A percentile compares a stretch with the other conserved stretches of the same genome.
Conservation (phyloP, 2,888 invertebrate species). For the Sphaerophoria taeniata region DNA sequence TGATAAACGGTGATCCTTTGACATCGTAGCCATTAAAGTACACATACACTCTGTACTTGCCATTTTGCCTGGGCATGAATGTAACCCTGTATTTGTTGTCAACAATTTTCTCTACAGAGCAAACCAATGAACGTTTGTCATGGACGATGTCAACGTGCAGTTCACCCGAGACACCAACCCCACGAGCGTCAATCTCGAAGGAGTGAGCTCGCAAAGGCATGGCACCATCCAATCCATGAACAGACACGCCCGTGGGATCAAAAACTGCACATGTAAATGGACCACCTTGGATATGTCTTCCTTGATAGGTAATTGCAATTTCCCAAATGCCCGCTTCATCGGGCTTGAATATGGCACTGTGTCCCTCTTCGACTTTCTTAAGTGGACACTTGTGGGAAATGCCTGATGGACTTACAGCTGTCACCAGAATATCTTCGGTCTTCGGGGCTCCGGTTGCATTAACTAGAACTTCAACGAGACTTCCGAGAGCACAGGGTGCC, state of each 20-base stretch:
- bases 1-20: conserved; percentile 92
- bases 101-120: conserved; percentile 91
- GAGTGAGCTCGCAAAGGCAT: conserved; percentile 93
- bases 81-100: conserved; percentile 90
- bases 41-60: conserved; percentile 92
- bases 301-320: conserved; percentile 97
- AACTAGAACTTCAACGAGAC: conserved; percentile 96
- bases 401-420: conserved; percentile 95
- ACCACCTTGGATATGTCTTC: conserved; percentile 97
- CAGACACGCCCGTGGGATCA: conserved; percentile 95
- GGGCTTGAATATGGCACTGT: conserved; percentile 98
- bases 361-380: conserved; percentile 93
- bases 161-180: conserved; percentile 93
- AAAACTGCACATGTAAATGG: conserved; percentile 98
- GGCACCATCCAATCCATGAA: conserved; percentile 91
- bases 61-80: conserved; percentile 90
- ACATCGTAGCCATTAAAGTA: conserved; percentile 96
- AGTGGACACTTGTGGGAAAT: conserved; percentile 91
- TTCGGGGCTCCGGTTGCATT: conserved; percentile 92
- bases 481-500: conserved; percentile 97
- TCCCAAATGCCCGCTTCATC: conserved; percentile 99
- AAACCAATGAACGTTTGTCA: conserved; percentile 92
- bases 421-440: conserved; percentile 94
- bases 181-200: conserved; percentile 90
- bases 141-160: conserved; percentile 95